phyloP scores from a whole-genome alignment of 1,140 invertebrate species.

The Neoseiulus cucumeris region DNA sequence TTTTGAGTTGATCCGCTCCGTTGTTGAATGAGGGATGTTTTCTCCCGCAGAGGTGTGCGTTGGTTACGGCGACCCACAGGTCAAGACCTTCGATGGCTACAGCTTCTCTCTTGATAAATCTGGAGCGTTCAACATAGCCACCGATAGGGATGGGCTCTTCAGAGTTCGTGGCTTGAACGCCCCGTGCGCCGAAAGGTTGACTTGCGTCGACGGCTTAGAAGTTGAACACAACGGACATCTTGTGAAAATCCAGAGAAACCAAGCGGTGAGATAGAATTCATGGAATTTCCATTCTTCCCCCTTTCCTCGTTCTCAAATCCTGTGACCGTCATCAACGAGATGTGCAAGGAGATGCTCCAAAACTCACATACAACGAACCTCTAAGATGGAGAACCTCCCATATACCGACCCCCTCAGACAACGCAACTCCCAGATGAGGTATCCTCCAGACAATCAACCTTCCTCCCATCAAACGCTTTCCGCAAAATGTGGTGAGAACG shows the following conservation, averaged over 20 bases:
- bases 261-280: conserved; percentile 11
- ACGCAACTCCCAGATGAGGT: too few species aligned
- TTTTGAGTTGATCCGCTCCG: too few species aligned
- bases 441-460: too few species aligned
- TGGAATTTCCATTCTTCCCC: too few species aligned
- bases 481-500: too few species aligned
- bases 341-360: too few species aligned
- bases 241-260: conserved; percentile 13
- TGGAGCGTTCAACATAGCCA: conserved; percentile 14
- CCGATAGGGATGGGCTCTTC: conserved; percentile 14
- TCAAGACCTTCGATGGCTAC: conserved; percentile 47
- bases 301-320: too few species aligned
- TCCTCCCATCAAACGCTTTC: too few species aligned
- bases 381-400: too few species aligned
- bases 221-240: conserved; percentile 14
- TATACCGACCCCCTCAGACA: too few species aligned
- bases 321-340: too few species aligned
- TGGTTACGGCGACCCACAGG: conserved; percentile 45
- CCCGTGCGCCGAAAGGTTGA: conserved; percentile 4
- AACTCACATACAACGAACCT: too few species aligned
- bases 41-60: conserved; percentile 37
- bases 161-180: conserved; percentile 12
- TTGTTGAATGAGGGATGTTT: background rate
- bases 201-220: conserved; percentile 14
- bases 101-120: conserved; percentile 43